Percentiles rank a stretch among this genome's conserved stretches.
phyloP scores from a whole-genome alignment of 2,113 vertebrate genomes.

The Cinclus cinclus region DNA sequence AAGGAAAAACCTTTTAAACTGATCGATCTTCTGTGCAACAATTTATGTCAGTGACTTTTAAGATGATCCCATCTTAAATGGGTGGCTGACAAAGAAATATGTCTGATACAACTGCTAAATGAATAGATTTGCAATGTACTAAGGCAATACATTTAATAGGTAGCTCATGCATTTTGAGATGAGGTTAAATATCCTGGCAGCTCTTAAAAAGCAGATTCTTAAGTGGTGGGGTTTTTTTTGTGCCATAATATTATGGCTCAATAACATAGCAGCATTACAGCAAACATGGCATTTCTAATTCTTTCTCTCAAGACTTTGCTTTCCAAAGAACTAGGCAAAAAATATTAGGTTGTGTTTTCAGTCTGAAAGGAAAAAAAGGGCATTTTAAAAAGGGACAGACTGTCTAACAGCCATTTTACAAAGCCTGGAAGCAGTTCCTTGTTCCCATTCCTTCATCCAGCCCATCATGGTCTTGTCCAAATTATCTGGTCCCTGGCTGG shows the following conservation, averaged over 20 bases:
- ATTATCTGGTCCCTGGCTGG: slow-evolving; percentile 28
- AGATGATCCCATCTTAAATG: slow-evolving; percentile 68
- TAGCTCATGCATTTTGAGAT: slow-evolving; percentile 49
- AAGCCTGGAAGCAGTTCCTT: not conserved
- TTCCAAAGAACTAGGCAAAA: not conserved
- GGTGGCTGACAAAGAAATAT: slow-evolving; percentile 71
- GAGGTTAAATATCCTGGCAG: slow-evolving; percentile 52
- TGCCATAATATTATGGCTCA: not conserved
- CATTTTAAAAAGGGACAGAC: not conserved
- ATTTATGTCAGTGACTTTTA: slow-evolving; percentile 75
- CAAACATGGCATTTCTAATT: not conserved
- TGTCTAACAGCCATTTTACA: not conserved
- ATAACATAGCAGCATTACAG: not conserved
- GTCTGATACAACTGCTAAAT: slow-evolving; percentile 47
- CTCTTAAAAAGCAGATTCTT: slow-evolving; percentile 30
- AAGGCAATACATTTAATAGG: slow-evolving; percentile 60
- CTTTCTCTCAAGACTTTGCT: not conserved
- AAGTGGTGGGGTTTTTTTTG: not conserved
- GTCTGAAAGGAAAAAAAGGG: not conserved
- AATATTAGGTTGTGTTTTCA: not conserved
- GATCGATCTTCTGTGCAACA: slow-evolving; percentile 62
- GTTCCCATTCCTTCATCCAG: not conserved
- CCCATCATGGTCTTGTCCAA: slow-evolving; percentile 3
- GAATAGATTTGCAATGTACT: slow-evolving; percentile 51
- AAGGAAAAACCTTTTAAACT: slow-evolving; percentile 75